Base-by-base conservation (phyloP, 2,797 vertebrate genomes). In the Betta splendens region DNA sequence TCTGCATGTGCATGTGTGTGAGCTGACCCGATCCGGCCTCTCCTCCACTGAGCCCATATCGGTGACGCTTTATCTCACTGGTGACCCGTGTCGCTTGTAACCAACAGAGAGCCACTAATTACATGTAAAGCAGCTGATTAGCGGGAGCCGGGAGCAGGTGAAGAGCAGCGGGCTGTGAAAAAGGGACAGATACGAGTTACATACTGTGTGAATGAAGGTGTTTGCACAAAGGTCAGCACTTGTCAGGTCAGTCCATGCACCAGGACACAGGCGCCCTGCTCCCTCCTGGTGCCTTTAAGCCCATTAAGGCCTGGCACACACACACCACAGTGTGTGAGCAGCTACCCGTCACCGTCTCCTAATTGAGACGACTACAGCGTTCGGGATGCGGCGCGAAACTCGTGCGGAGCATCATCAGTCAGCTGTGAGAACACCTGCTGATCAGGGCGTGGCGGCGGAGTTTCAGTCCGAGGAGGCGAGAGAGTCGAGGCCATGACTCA, bases 361-460 rank as follows among this genome's bases (percentile, higher is more conserved):
- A 16, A 49, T 32, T 26, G 44, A n/a, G 8, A 26, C 26, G 21
- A 15, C 28, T 22, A 9, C 38, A 43, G 46, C 25, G 26, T 45
- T 36, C 7, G 17, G 18, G 44, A 23, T 32, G 36, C 9, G 18
- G 26, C 22, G 26, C 43, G 40, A 69, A 35, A 38, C 42, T 4
- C 31, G 11, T 12, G 29, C 18, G 5, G 9, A 26, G 26, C 37
- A 40, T 37, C 35, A 53, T 59, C 44, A 66, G 62, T 56, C 45
- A 12, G 23, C 22, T 25, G 50, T 64, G 33, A 69, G 17, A 75
- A 54, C 64, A 64, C 55, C 46, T 58, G 78, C 61, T 37, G 31
- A 51, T 9, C 11, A 9, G n/a, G 46, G 32, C 22, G 18, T 39
- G 35, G 18, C 23, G 28, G 7, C 1, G 20, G 17, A 45, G 45